Evolutionary conservation across 2,888 invertebrate genomes (phyloP).

Genomic region (Mesochorus sp.): DNA sequence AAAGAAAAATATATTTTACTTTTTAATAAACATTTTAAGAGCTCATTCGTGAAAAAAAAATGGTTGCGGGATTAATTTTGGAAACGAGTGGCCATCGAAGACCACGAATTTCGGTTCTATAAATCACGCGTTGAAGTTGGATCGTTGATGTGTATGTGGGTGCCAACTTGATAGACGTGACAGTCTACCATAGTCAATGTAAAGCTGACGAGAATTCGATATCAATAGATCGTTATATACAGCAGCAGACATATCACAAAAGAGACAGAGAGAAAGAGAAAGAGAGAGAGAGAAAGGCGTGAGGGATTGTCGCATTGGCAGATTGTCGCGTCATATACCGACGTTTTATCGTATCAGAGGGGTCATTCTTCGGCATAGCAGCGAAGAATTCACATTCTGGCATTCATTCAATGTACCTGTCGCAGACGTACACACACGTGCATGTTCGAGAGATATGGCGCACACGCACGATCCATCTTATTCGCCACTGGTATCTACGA

Average conservation of each 20-base stretch:
- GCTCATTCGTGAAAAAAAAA: neutral
- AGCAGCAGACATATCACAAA: too few relatives aligned
- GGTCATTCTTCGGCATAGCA: constrained; percentile 4
- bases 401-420: constrained; percentile 33
- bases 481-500: neutral
- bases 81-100: neutral
- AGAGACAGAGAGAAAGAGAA: too few relatives aligned
- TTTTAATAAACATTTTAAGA: too few relatives aligned
- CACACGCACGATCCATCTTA: neutral
- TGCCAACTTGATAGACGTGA: neutral
- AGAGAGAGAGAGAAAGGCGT: too few relatives aligned
- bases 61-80: too few relatives aligned
- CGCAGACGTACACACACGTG: neutral
- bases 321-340: neutral
- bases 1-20: neutral
- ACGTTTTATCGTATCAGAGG: constrained; percentile 20
- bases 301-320: neutral
- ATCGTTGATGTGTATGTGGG: neutral
- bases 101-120: neutral
- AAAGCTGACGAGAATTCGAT: neutral
- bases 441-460: constrained; percentile 1
- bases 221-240: too few relatives aligned
- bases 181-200: neutral
- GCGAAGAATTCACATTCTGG: constrained; percentile 28
- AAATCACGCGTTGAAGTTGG: neutral